Evolutionary conservation across 2,113 vertebrate genomes (phyloP).

Genomic region (Anolis carolinensis): DNA sequence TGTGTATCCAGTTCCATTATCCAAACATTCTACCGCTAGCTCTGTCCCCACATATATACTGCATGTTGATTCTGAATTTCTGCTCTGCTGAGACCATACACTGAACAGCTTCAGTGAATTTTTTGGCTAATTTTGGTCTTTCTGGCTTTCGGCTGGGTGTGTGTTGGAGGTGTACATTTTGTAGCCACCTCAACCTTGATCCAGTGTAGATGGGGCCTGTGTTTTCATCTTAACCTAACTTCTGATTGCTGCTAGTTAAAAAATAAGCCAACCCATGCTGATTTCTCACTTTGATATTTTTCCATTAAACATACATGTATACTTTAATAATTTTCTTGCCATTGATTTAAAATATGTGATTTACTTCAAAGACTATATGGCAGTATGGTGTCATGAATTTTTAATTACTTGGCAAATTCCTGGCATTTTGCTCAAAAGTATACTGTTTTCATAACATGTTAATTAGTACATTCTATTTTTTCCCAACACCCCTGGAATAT

Average conservation of each 20-base stretch:
- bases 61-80: no score
- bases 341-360: not conserved
- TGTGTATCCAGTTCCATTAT: no score
- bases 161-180: no score
- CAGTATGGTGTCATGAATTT: not conserved
- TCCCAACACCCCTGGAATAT: not conserved
- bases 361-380: not conserved
- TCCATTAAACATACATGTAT: not conserved
- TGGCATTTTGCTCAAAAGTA: conserved; percentile 55
- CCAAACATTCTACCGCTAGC: no score
- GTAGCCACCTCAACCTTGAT: no score
- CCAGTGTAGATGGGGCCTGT: no score
- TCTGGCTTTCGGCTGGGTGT: no score
- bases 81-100: no score
- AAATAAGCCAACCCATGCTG: conserved; percentile 58
- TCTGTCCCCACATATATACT: no score
- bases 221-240: conserved; percentile 32
- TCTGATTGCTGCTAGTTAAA: conserved; percentile 62
- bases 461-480: conserved; percentile 48
- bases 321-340: conserved; percentile 1
- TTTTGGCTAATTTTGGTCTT: no score
- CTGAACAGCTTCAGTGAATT: no score
- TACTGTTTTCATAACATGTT: conserved; percentile 55
- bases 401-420: conserved; percentile 29
- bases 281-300: conserved; percentile 46